A percentile compares a stretch with the other conserved stretches of the same genome.
phyloP scores from a whole-genome alignment of 2,888 invertebrate species.

The Conistra vaccinii region DNA sequence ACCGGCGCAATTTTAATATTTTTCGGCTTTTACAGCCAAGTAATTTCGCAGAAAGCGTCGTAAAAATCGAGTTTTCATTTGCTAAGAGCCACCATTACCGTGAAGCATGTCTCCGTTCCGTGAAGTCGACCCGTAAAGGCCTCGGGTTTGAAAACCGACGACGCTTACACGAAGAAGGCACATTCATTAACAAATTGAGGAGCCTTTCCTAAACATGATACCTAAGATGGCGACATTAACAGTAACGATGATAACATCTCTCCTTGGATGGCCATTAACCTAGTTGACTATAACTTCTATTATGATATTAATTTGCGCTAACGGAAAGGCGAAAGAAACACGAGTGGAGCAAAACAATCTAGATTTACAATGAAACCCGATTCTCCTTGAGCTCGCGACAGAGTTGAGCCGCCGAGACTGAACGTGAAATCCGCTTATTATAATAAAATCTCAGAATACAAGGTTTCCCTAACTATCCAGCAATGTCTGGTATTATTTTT shows the following conservation, averaged over 20 bases:
- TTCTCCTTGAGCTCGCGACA: constrained; percentile 76
- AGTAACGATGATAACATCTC: constrained; percentile 38
- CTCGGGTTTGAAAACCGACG: constrained; percentile 43
- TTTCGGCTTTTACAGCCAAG: constrained; percentile 71
- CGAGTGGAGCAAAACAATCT: constrained; percentile 82
- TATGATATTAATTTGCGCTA: constrained; percentile 57
- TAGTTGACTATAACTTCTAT: constrained; percentile 47
- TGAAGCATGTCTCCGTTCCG: constrained; percentile 76
- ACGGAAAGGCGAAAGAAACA: constrained; percentile 77
- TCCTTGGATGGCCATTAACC: constrained; percentile 49
- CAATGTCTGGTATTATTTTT: constrained; percentile 34
- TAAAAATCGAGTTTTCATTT: constrained; percentile 87
- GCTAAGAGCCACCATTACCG: constrained; percentile 83
- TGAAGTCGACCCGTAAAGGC: constrained; percentile 75
- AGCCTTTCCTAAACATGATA: constrained; percentile 59
- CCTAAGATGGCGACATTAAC: constrained; percentile 44
- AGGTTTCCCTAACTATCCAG: constrained; percentile 74
- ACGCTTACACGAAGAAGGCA: constrained; percentile 55
- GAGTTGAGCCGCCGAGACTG: constrained; percentile 66
- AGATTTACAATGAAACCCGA: constrained; percentile 86
- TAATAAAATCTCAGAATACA: constrained; percentile 79
- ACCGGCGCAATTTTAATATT: constrained; percentile 72
- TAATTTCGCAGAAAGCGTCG: constrained; percentile 83
- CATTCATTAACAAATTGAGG: constrained; percentile 68
- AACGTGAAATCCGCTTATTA: constrained; percentile 84